Percentiles rank a stretch among this genome's conserved stretches.
Conservation (phyloP, 2,797 vertebrate genomes). For the Gallinago stenura region DNA sequence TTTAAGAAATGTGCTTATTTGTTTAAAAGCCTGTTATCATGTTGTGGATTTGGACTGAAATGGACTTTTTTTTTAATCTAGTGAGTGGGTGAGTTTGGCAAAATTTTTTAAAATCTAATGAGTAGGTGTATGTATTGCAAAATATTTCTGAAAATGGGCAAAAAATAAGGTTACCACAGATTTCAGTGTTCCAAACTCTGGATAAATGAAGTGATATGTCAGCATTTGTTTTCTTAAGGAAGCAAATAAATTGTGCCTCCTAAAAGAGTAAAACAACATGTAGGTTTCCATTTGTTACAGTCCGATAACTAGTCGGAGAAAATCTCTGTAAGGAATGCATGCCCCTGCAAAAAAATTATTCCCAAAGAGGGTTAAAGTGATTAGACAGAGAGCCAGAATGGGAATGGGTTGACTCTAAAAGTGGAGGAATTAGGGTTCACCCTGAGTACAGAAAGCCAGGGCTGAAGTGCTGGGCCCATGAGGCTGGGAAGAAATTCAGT, state of each 20-base stretch:
- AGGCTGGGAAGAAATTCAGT: not conserved
- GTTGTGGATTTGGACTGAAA: slow-evolving; percentile 33
- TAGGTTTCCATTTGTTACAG: not conserved
- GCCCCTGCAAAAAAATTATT: not conserved
- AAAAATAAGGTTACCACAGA: not conserved
- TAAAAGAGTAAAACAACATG: not conserved
- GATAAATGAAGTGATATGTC: slow-evolving; percentile 58
- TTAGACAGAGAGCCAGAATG: not conserved
- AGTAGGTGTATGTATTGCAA: slow-evolving; percentile 60
- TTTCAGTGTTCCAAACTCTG: not conserved
- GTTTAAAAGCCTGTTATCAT: slow-evolving; percentile 46
- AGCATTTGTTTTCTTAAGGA: slow-evolving; percentile 50
- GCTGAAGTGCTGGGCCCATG: not conserved
- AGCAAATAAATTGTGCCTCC: not conserved
- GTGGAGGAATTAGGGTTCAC: not conserved
- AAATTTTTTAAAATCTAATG: not conserved
- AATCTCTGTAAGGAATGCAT: not conserved
- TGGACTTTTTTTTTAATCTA: not conserved
- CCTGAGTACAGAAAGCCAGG: not conserved
- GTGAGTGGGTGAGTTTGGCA: not conserved
- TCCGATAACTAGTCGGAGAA: not conserved
- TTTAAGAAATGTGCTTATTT: slow-evolving; percentile 45
- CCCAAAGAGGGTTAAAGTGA: not conserved
- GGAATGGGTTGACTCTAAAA: not conserved
- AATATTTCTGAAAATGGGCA: slow-evolving; percentile 41